These are phyloP conservation scores for Mimas tiliae DNA, from an alignment of 2,888 invertebrate species.

Conservation along the genomic window DNA sequence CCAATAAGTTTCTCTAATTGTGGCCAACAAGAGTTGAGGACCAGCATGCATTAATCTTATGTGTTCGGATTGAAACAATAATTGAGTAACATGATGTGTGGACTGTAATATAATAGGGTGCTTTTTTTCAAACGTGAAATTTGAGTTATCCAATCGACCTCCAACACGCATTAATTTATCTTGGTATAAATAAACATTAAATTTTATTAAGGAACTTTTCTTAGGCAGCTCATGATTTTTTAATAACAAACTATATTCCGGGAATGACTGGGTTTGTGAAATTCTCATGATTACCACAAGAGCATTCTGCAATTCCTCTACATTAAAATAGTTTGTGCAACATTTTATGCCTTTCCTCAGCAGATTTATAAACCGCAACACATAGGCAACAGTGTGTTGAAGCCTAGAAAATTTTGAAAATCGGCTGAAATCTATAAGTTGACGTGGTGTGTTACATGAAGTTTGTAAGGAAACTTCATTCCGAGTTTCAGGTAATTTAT, in stretches of 20 bases:
- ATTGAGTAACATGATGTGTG: slow-evolving; percentile 32
- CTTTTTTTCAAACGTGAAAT: slow-evolving; percentile 38
- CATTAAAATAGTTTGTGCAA: not conserved
- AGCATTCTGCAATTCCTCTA: slow-evolving; percentile 1
- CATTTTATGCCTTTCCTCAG: slow-evolving; percentile 24
- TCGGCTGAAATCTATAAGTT: slow-evolving; percentile 26
- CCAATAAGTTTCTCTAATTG: too few species aligned
- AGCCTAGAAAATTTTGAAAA: slow-evolving; percentile 31
- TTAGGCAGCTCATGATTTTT: slow-evolving; percentile 28
- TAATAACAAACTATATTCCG: slow-evolving; percentile 35
- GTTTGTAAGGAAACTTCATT: slow-evolving; percentile 17
- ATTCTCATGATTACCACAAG: slow-evolving; percentile 32
- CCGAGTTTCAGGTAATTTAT: slow-evolving; percentile 31
- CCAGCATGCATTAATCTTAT: too few species aligned
- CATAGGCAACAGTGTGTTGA: slow-evolving; percentile 33
- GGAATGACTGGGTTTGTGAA: slow-evolving; percentile 37
- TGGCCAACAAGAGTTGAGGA: too few species aligned
- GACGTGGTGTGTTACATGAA: accelerated
- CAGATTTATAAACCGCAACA: slow-evolving; percentile 34
- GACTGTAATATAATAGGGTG: slow-evolving; percentile 45
- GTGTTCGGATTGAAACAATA: too few species aligned
- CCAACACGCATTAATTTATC: slow-evolving; percentile 40
- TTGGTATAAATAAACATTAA: slow-evolving; percentile 37
- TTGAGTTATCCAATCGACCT: slow-evolving; percentile 39
- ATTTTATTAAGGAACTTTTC: slow-evolving; percentile 34